Conservation (phyloP, 2,888 invertebrate species). For the Diachrysia chrysitis region DNA sequence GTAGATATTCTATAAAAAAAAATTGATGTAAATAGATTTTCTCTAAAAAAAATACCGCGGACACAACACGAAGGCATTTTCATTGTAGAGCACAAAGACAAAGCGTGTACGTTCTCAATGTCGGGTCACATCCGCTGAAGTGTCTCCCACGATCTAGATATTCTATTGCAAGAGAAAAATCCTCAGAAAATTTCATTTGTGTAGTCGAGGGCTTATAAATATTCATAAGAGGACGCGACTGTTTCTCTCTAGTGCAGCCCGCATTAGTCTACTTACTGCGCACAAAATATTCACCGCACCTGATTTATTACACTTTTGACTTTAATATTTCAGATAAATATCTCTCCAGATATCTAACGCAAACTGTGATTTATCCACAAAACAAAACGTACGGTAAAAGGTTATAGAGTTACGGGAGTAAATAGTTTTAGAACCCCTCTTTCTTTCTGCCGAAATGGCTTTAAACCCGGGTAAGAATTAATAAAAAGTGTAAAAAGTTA, state of each 20-base stretch:
- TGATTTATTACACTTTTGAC: constrained; percentile 46
- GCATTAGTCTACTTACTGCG: constrained; percentile 39
- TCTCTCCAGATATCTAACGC: not conserved
- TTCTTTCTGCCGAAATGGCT: constrained; percentile 10
- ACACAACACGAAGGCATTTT: constrained; percentile 14
- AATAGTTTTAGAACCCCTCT: not conserved
- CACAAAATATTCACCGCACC: constrained; percentile 39
- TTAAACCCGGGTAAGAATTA: constrained; percentile 24
- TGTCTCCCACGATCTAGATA: constrained; percentile 41
- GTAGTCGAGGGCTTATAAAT: constrained; percentile 58
- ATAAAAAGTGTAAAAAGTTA: constrained; percentile 21
- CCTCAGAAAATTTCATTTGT: constrained; percentile 58
- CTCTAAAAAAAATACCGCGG: constrained; percentile 6
- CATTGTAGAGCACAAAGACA: constrained; percentile 16
- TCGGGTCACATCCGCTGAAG: constrained; percentile 29
- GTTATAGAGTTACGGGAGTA: not conserved
- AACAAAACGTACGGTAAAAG: too few relatives aligned
- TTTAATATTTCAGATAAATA: constrained; percentile 23
- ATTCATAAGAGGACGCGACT: constrained; percentile 55
- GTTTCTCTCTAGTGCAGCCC: constrained; percentile 20
- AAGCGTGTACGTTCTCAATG: constrained; percentile 27
- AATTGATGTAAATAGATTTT: constrained; percentile 1
- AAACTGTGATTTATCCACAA: constrained; percentile 7
- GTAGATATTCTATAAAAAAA: not conserved
- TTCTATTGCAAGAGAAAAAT: constrained; percentile 63